Base-by-base conservation (phyloP, 2,888 invertebrate genomes). In the Stegophylla sp. region DNA sequence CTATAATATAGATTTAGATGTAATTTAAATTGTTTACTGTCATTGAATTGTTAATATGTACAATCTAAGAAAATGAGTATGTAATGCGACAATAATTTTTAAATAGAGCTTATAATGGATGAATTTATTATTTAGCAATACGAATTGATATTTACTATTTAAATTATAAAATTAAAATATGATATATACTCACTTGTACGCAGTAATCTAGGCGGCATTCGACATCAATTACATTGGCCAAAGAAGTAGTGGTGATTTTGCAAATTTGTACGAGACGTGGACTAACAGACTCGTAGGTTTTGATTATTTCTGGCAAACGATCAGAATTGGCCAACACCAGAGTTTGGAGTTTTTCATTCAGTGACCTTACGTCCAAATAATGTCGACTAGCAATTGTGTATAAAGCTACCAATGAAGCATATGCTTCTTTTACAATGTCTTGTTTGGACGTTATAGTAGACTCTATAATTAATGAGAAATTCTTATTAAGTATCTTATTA, bases 381-480 rank as follows among this genome's bases (percentile, higher is more conserved):
- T 79, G 23, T 77, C 67, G 34, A 13, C 63, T 63, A n/a, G 77
- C 71, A 15, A 71, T 71, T 28, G 64, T 79, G 3, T 63, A 72
- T 2, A 82, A 3, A 53, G 79, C n/a, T 13, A 82, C 71, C 15
- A 82, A 69, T 63, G 77, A 82, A 53, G 77, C 77, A 48, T 61
- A 77, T 0, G 77, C 82, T 64, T 82, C 79, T 82, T 82, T 82
- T 12, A 59, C 69, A 64, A 82, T 76, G 26, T 82, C 82, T 71
- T 71, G 64, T 81, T 71, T 82, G 23, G 82, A 77, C 7, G 79
- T 82, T 17, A 71, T 7, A 9, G 48, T 45, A 20, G 56, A 67
- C 13, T 76, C 75, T 76, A 23, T 26, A 76, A 76, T 73, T 26
- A 1, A 4, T 63, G 0, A 17, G 1, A 45, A 28, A 48, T 28